Percentiles rank a stretch among this genome's conserved stretches.
Conservation (phyloP, 2,888 invertebrate genomes). For the Dasysyrphus albostriatus region DNA sequence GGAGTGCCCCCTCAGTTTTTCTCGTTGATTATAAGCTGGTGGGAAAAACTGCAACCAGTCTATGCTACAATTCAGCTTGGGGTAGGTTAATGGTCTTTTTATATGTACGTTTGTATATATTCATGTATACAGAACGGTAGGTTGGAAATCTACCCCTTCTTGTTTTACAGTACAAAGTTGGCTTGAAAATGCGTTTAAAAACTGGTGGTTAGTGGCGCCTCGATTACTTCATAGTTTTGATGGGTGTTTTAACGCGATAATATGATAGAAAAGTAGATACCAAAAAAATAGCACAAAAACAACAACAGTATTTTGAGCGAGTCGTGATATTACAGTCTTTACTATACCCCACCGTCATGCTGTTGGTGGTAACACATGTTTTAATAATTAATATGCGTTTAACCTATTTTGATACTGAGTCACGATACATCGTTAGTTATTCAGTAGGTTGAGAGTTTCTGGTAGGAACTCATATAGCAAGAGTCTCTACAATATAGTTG, state of each 20-base stretch:
- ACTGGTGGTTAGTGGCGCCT: constrained; percentile 45
- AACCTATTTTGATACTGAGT: constrained; percentile 64
- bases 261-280: constrained; percentile 62
- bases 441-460: constrained; percentile 21
- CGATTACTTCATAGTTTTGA: constrained; percentile 62
- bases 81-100: constrained; percentile 23
- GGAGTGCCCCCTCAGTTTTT: constrained; percentile 33
- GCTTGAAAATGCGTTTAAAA: constrained; percentile 61
- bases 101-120: not conserved
- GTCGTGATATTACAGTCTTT: constrained; percentile 30
- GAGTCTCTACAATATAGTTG: not conserved
- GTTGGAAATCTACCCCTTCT: constrained; percentile 8
- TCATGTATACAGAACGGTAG: constrained; percentile 1
- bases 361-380: constrained; percentile 59
- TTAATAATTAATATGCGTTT: constrained; percentile 74
- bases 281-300: not conserved
- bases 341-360: constrained; percentile 13
- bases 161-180: constrained; percentile 8
- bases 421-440: constrained; percentile 52
- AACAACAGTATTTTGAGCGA: constrained; percentile 36
- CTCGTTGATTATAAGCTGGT: constrained; percentile 28
- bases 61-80: constrained; percentile 18
- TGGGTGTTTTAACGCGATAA: constrained; percentile 74
- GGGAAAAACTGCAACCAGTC: constrained; percentile 70
- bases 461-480: not conserved